phyloP scores from a whole-genome alignment of 2,113 vertebrate species.

The Puffinus mauretanicus region DNA sequence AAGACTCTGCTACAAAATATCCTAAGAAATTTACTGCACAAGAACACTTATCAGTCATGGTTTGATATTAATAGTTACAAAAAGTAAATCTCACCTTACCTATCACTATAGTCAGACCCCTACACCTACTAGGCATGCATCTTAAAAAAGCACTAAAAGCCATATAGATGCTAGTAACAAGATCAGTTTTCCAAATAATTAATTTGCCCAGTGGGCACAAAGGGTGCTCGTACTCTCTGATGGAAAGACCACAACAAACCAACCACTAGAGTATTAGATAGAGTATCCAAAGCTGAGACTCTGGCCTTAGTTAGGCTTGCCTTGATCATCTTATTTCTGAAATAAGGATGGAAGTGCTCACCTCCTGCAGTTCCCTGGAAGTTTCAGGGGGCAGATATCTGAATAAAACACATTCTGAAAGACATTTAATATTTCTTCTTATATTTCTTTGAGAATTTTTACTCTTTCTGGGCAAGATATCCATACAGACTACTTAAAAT shows the following conservation, averaged over 20 bases:
- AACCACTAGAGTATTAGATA: not conserved
- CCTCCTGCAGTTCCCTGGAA: not conserved
- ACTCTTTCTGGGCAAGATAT: not conserved
- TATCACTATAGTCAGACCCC: not conserved
- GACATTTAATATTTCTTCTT: not conserved
- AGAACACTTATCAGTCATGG: not conserved
- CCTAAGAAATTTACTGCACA: not conserved
- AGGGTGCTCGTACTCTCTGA: not conserved
- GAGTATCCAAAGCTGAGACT: not conserved
- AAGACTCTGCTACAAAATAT: not conserved
- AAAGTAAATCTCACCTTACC: not conserved
- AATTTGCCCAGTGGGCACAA: not conserved
- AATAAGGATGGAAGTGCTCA: not conserved
- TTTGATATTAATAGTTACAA: not conserved
- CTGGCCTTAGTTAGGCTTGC: not conserved
- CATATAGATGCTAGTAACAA: not conserved
- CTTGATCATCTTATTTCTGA: not conserved
- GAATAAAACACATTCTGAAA: not conserved
- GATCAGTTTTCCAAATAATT: not conserved
- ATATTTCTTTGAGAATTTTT: not conserved
- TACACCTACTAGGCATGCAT: fast-evolving
- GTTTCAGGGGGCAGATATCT: not conserved
- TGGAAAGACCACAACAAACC: not conserved
- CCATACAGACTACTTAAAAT: not conserved
- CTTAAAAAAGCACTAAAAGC: not conserved